These are phyloP conservation scores for Acropternis orthonyx DNA, from an alignment of 2,797 vertebrate genomes.

Conservation along the genomic window DNA sequence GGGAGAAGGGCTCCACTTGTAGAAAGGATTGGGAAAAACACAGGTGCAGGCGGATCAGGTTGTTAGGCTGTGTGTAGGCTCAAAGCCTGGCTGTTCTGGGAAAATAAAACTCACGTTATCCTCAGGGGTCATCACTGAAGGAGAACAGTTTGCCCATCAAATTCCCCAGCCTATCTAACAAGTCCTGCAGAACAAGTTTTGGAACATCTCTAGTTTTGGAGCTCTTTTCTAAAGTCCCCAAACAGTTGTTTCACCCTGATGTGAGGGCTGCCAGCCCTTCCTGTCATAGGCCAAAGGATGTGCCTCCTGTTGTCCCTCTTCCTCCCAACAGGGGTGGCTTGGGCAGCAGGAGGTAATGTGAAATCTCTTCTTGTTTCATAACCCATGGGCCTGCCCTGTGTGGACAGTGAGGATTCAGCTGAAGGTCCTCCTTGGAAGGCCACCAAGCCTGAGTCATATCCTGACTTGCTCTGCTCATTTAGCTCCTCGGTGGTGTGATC, in stretches of 20 bases:
- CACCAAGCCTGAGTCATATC: constrained; percentile 49
- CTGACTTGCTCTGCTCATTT: neutral
- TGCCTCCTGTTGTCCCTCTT: neutral
- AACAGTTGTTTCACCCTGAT: neutral
- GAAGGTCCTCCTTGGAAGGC: constrained; percentile 29
- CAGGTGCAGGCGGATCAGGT: neutral
- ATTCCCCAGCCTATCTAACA: neutral
- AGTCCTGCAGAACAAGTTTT: neutral
- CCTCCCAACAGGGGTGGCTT: rapidly evolving
- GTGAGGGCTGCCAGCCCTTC: neutral
- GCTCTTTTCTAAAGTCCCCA: neutral
- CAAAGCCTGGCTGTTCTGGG: neutral
- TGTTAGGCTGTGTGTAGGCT: neutral
- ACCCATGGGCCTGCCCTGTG: neutral
- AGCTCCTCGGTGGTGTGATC: neutral
- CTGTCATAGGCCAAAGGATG: neutral
- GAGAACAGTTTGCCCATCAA: rapidly evolving
- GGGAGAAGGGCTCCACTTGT: neutral
- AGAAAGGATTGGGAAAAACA: neutral
- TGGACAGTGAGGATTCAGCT: neutral
- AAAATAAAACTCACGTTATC: neutral
- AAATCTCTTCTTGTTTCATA: neutral
- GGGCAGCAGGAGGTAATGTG: neutral
- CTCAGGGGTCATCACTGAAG: neutral
- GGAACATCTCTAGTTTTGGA: neutral